These are phyloP conservation scores for Lasaia peninsularis DNA, from an alignment of 1,140 invertebrate genomes.

Conservation along the genomic window DNA sequence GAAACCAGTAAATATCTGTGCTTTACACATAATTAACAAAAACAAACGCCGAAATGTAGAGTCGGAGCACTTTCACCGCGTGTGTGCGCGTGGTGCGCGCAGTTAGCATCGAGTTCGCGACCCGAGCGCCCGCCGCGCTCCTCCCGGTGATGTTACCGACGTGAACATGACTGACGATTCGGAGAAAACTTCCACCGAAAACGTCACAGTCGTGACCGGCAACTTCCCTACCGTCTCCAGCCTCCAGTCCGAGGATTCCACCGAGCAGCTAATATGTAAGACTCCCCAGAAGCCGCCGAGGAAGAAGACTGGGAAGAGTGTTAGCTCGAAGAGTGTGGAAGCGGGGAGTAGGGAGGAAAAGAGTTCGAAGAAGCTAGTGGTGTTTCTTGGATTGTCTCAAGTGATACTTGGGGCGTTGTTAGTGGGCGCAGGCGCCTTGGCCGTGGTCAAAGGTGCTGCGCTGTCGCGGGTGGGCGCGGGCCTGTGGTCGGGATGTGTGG, in stretches of 20 bases:
- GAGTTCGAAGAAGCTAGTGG: conserved; percentile 52
- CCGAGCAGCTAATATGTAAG: conserved; percentile 78
- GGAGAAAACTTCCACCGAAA: conserved; percentile 10
- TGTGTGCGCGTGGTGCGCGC: neutral
- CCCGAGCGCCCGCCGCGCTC: conserved; percentile 4
- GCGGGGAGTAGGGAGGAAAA: conserved; percentile 49
- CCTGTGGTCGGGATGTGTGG: conserved; percentile 80
- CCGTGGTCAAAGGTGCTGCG: conserved; percentile 77
- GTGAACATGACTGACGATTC: conserved; percentile 10
- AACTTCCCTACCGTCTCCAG: conserved; percentile 45
- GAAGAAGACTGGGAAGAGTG: conserved; percentile 48
- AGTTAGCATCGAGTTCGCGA: neutral
- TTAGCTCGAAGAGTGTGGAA: conserved; percentile 58
- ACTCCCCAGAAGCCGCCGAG: conserved; percentile 67
- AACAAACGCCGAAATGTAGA: neutral
- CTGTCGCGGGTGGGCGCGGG: conserved; percentile 79
- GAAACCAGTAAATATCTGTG: conserved; percentile 5
- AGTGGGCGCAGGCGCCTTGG: conserved; percentile 77
- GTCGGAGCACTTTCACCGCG: neutral
- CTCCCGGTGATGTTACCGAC: neutral
- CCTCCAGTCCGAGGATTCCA: conserved; percentile 73
- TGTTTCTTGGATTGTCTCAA: conserved; percentile 77
- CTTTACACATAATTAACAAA: conserved; percentile 6
- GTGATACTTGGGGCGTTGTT: conserved; percentile 78
- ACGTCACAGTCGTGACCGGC: neutral